Conservation (phyloP, 2,888 invertebrate species). For the Deilephila porcellus region DNA sequence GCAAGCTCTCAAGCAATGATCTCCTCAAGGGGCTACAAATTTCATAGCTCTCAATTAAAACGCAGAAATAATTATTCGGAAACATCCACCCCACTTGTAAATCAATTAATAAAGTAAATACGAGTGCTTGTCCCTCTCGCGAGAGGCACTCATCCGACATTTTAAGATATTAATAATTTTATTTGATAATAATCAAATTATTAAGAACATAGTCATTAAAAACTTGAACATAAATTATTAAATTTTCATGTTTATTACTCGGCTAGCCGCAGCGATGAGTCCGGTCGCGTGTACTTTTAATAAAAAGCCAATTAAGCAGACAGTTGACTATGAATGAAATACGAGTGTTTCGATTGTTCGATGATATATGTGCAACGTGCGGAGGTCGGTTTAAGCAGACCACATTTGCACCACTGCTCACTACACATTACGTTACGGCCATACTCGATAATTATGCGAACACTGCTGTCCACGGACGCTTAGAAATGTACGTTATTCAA, state of each 20-base stretch:
- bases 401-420: not conserved
- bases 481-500: slow-evolving; percentile 2
- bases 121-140: slow-evolving; percentile 62
- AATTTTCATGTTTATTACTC: slow-evolving; percentile 16
- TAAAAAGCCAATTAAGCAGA: slow-evolving; percentile 25
- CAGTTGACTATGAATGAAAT: slow-evolving; percentile 23
- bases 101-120: slow-evolving; percentile 79
- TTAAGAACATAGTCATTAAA: slow-evolving; percentile 17
- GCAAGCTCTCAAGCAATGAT: slow-evolving; percentile 64
- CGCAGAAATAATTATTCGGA: slow-evolving; percentile 77
- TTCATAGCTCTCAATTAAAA: slow-evolving; percentile 81
- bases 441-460: slow-evolving; percentile 5
- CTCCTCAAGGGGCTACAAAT: slow-evolving; percentile 73
- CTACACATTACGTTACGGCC: slow-evolving; percentile 4
- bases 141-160: slow-evolving; percentile 56
- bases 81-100: slow-evolving; percentile 77
- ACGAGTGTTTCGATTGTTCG: slow-evolving; percentile 20
- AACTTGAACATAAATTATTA: slow-evolving; percentile 4
- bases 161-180: slow-evolving; percentile 40
- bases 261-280: not conserved
- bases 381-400: slow-evolving; percentile 20
- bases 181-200: slow-evolving; percentile 28
- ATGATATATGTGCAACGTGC: slow-evolving; percentile 22
- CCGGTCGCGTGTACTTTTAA: slow-evolving; percentile 22
- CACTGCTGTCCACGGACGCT: not conserved